Conservation (phyloP, 1,140 invertebrate genomes). For the Drosophila busckii region DNA sequence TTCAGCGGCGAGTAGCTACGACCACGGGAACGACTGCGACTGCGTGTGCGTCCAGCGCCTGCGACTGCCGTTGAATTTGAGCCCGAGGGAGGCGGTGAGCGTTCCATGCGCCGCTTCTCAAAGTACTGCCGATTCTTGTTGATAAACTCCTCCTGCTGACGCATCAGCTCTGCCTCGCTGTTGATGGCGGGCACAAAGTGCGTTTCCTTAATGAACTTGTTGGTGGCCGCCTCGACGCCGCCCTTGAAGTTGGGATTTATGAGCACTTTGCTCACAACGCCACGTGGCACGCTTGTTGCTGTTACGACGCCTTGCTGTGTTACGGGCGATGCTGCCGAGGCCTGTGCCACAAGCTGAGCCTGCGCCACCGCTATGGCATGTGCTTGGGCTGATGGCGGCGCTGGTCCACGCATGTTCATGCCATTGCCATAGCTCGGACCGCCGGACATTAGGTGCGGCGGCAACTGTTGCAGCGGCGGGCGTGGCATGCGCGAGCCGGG, state of each 20-base stretch:
- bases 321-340: conserved; percentile 4
- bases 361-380: conserved; percentile 6
- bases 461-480: conserved; percentile 56
- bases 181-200: conserved; percentile 74
- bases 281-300: conserved; percentile 37
- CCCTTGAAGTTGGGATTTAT: conserved; percentile 79
- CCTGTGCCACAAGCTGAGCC: conserved; percentile 5
- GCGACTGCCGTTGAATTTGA: conserved; percentile 17
- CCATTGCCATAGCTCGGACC: conserved; percentile 59
- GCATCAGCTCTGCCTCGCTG: conserved; percentile 69
- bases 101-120: conserved; percentile 72
- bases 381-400: conserved; percentile 22
- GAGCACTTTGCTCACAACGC: conserved; percentile 68
- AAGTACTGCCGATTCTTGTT: conserved; percentile 77
- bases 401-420: conserved; percentile 54
- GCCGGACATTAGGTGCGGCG: conserved; percentile 54
- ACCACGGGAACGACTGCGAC: conserved; percentile 68
- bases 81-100: conserved; percentile 51
- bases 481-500: conserved; percentile 57
- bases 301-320: conserved; percentile 8
- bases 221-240: conserved; percentile 76
- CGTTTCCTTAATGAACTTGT: conserved; percentile 78
- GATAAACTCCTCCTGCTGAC: conserved; percentile 78
- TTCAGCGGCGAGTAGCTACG: conserved; percentile 73
- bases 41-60: conserved; percentile 39